These are phyloP conservation scores for Betta splendens DNA, from an alignment of 2,797 vertebrate genomes.

Conservation along the genomic window DNA sequence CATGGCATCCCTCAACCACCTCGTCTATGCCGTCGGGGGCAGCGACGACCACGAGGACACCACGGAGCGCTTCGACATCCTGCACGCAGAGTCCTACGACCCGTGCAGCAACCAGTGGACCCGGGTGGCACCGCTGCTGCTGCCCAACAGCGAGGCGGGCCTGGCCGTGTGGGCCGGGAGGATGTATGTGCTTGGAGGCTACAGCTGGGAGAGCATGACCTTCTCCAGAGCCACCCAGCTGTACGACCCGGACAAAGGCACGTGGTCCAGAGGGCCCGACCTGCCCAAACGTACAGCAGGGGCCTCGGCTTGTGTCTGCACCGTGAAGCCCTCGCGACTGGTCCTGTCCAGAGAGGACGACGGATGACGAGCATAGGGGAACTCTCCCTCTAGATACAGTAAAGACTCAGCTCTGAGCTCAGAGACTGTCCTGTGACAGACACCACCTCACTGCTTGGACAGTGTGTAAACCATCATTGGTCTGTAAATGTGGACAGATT, in stretches of 20 bases:
- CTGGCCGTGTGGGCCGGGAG: constrained; percentile 86
- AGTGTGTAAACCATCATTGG: too few relatives aligned
- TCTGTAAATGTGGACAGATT: too few relatives aligned
- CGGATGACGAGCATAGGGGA: constrained; percentile 42
- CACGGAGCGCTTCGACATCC: constrained; percentile 92
- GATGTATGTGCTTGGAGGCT: constrained; percentile 94
- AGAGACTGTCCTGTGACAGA: too few relatives aligned
- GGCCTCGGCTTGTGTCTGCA: constrained; percentile 90
- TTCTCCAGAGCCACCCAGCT: constrained; percentile 92
- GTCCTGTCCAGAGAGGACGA: constrained; percentile 72
- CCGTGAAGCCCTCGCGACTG: constrained; percentile 72
- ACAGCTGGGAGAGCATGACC: constrained; percentile 93
- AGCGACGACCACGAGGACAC: constrained; percentile 91
- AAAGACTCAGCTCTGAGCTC: too few relatives aligned
- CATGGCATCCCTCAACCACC: constrained; percentile 91
- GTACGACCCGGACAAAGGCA: constrained; percentile 84
- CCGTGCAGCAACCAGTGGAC: constrained; percentile 92
- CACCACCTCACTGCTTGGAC: too few relatives aligned
- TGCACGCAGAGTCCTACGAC: constrained; percentile 91
- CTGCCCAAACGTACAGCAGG: constrained; percentile 90
- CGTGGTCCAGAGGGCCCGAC: constrained; percentile 87
- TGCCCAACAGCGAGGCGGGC: constrained; percentile 93
- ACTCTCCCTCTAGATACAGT: constrained; percentile 21
- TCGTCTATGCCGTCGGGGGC: constrained; percentile 90
- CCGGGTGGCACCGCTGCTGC: constrained; percentile 82